phyloP scores from a whole-genome alignment of 2,888 invertebrate species.

The Cataglyphis rosenhaueri region DNA sequence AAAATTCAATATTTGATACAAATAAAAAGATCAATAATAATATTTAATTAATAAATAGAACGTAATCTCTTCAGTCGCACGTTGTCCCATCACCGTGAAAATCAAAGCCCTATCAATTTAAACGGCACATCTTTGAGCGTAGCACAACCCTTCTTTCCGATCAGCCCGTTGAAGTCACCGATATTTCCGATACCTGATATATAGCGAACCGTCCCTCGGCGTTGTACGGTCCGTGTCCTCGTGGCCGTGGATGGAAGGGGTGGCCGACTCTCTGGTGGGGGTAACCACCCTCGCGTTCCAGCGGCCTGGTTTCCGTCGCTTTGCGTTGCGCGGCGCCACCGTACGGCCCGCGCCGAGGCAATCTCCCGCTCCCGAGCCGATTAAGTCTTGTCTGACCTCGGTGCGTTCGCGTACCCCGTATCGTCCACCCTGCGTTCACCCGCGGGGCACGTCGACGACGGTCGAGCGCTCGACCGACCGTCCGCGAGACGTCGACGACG shows the following conservation, averaged over 20 bases:
- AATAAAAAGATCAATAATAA: not conserved
- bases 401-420: constrained; percentile 11
- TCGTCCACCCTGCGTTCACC: not conserved
- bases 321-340: constrained; percentile 83
- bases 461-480: not conserved
- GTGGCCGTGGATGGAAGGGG: constrained; percentile 75
- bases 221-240: constrained; percentile 67
- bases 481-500: not conserved
- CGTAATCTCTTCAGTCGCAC: no score
- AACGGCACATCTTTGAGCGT: constrained; percentile 13
- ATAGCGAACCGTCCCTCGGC: constrained; percentile 73
- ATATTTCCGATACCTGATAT: constrained; percentile 84
- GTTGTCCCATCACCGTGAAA: not conserved
- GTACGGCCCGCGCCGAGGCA: constrained; percentile 78
- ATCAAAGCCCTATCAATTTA: not conserved
- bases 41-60: not conserved
- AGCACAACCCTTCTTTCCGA: constrained; percentile 82
- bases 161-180: constrained; percentile 85
- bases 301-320: constrained; percentile 66
- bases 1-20: not conserved
- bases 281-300: constrained; percentile 82
- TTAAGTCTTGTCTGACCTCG: constrained; percentile 68
- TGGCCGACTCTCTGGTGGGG: constrained; percentile 73
- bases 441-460: not conserved
- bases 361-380: constrained; percentile 72